Conservation (phyloP, 2,888 invertebrate species). For the Pristionchus arcanus region DNA sequence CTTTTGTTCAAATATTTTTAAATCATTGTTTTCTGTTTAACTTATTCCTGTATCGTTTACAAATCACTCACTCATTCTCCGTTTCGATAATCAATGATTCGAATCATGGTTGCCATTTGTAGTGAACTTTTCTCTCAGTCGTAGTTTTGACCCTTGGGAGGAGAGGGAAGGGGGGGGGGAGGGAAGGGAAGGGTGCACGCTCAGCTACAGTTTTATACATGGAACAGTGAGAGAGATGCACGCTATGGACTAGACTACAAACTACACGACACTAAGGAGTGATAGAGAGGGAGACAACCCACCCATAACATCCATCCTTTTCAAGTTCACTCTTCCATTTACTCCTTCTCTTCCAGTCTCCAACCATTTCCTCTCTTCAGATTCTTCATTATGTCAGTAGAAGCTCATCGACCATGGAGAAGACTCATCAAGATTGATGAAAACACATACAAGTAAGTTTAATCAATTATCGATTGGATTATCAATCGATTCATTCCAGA, state of each 20-base stretch:
- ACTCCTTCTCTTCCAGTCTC: not conserved
- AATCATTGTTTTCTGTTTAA: not conserved
- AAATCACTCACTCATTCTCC: not conserved
- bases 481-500: conserved; percentile 57
- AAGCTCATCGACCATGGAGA: conserved; percentile 59
- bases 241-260: not conserved
- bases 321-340: not conserved
- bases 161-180: too few species aligned
- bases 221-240: conserved; percentile 7
- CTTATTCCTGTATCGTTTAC: not conserved
- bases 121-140: not conserved
- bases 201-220: not conserved
- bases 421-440: conserved; percentile 67
- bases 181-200: not conserved
- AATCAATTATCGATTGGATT: not conserved
- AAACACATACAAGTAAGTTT: conserved; percentile 65
- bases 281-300: conserved; percentile 1
- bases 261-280: conserved; percentile 24
- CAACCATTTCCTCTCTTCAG: not conserved
- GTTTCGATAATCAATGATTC: not conserved
- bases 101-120: not conserved
- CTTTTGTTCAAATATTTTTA: too few species aligned
- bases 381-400: not conserved
- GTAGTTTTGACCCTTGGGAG: conserved; percentile 15
- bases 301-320: conserved; percentile 24